Base-by-base conservation (phyloP, 2,797 vertebrate species). In the Acropternis orthonyx region DNA sequence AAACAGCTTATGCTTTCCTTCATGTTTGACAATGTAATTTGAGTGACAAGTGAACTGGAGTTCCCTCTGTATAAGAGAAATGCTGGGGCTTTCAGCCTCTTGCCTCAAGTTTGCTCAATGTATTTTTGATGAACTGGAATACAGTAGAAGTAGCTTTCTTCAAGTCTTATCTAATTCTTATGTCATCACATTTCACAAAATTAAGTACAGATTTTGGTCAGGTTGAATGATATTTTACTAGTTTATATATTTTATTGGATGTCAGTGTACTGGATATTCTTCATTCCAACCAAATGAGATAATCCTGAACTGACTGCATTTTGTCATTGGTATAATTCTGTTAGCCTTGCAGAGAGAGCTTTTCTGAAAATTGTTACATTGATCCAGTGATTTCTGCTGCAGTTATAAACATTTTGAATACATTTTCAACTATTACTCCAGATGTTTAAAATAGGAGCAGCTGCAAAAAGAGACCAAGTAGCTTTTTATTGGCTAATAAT, bases 151-250 rank as follows among this genome's bases (percentile, higher is more conserved):
- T 16, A 90, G 48, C 75, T 96, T 96, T 74, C 76, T 85, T 89
- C 72, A 92, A 85, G 48, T 76, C 32, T 89, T n/a, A 15, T 89
- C 63, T 92, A 61, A 84, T 66, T 92, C 43, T 65, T 87, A 23
- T 21, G 32, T 83, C 56, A 74, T 92, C 61, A n/a, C 39, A 30
- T 95, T 96, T 95, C 84, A 84, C 91, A 92, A 85, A 94, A 91
- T 73, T 72, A 96, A 87, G 88, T 30, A 21, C 67, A 56, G 34
- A 7, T 56, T 93, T 94, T 95, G 75, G 65, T 95, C 83, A 89
- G 71, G 68, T 89, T 92, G 78, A 86, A 90, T 81, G 82, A 62
- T 74, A 92, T 95, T 95, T 93, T 93, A 75, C 61, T 58, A 65
- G 88, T 92, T 85, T 85, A 59, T 82, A 14, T 95, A 71, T 96